Evolutionary conservation across 2,113 vertebrate genomes (phyloP), one percentile per base, ranked within the genome.

Genomic region (Antechinus stuartii): DNA sequence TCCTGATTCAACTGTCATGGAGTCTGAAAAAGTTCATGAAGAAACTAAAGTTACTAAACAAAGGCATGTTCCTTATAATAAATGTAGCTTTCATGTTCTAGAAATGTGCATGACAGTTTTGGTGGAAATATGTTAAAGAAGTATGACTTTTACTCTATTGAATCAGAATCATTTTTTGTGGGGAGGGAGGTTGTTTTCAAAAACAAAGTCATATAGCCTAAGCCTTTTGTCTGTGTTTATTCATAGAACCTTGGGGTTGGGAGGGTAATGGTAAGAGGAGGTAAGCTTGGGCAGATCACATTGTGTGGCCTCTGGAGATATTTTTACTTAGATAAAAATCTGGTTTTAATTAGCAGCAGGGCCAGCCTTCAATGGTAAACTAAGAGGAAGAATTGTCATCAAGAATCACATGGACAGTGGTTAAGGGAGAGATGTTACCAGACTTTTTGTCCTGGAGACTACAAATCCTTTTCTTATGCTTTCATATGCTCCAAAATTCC

Each of bases 11-110:
- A 22, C 42, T 42, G 42, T 84, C 68, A 42, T 42, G 35, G 14
- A 84, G 14, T 22, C 68, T 84, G 19, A 23, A 84, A 84, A 42
- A 8, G 16, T 84, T 84, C 68, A 90, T 30, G 23, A 93, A 26
- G 95, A 97, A 97, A 93, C 23, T 91, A 94, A 90, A 8, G 56
- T 92, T n/a, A 94, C 91, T 61, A 61, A 94, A 12, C 90, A 93
- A 90, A 76, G 94, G 8, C 16, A 57, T 97, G 93, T 94, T 47
- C 25, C 95, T 23, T 95, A 0, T 91, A 90, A 47, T 57, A 55
- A 93, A 30, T 68, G 93, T 46, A 90, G 91, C 95, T 96, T 97
- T 76, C 25, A 68, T 95, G 92, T 93, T n/a, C n/a, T n/a, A 42
- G 68, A 54, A 22, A 91, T 68, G 23, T n/a, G 16, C 7, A 27